A percentile compares a stretch with the other conserved stretches of the same genome.
These are phyloP conservation scores for Vimba vimba DNA, from an alignment of 2,113 vertebrate species.

Conservation along the genomic window DNA sequence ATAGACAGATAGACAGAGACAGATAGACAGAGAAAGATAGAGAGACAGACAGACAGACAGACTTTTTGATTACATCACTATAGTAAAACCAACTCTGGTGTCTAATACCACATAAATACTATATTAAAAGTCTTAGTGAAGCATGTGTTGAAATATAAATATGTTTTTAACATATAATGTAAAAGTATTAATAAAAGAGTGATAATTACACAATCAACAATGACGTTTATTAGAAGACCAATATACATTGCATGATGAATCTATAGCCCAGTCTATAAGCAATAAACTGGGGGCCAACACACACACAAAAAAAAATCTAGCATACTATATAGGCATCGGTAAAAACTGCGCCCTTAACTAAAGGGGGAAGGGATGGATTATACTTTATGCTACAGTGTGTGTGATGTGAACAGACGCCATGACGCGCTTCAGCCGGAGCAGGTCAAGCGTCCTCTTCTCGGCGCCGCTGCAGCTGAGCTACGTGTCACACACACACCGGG, in stretches of 20 bases:
- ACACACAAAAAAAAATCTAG: not conserved
- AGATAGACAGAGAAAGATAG: too few species aligned
- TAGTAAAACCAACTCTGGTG: not conserved
- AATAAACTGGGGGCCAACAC: not conserved
- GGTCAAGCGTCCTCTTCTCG: conserved; percentile 19
- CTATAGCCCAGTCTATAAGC: not conserved
- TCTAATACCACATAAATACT: not conserved
- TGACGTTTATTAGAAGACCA: not conserved
- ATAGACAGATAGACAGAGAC: too few species aligned
- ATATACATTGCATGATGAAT: not conserved
- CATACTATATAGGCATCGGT: not conserved
- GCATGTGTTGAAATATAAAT: not conserved
- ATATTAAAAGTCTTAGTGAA: not conserved
- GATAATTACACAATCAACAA: not conserved
- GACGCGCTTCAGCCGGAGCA: not conserved
- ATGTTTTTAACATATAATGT: not conserved
- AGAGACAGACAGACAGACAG: not conserved
- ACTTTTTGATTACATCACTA: not conserved
- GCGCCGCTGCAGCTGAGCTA: not conserved
- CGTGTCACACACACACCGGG: conserved; percentile 29
- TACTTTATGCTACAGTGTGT: not conserved
- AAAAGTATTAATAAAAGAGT: not conserved
- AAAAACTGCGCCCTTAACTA: not conserved
- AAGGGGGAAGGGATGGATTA: not conserved
- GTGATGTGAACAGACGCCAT: conserved; percentile 8